phyloP scores from a whole-genome alignment of 2,113 vertebrate genomes.

The Heteronetta atricapilla region DNA sequence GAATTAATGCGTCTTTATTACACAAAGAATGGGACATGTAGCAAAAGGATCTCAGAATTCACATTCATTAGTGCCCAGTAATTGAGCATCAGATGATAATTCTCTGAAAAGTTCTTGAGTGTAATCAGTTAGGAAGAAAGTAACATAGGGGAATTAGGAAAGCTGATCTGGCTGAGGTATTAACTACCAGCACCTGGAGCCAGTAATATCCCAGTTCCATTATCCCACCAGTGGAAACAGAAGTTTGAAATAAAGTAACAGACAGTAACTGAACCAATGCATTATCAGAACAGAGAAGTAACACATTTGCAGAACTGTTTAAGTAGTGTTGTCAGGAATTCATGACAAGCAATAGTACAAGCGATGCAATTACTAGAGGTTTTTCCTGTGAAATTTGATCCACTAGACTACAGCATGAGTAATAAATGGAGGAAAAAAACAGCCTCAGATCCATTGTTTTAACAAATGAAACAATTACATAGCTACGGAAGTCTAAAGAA shows the following conservation, averaged over 20 bases:
- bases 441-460: background rate
- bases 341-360: background rate
- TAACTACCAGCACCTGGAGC: background rate
- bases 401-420: background rate
- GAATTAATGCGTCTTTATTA: background rate
- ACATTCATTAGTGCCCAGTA: background rate
- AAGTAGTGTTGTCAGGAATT: background rate
- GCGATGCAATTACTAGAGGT: background rate
- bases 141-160: background rate
- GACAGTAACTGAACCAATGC: background rate
- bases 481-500: background rate
- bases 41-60: background rate
- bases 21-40: background rate
- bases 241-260: background rate
- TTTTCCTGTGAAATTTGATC: background rate
- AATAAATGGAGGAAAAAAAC: background rate
- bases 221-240: background rate
- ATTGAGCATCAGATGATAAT: background rate
- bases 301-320: background rate
- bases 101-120: background rate
- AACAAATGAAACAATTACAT: background rate
- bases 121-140: background rate
- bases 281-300: background rate
- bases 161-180: background rate
- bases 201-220: background rate